These are phyloP conservation scores for Cyclina sinensis DNA, from an alignment of 1,140 invertebrate species.

Conservation along the genomic window DNA sequence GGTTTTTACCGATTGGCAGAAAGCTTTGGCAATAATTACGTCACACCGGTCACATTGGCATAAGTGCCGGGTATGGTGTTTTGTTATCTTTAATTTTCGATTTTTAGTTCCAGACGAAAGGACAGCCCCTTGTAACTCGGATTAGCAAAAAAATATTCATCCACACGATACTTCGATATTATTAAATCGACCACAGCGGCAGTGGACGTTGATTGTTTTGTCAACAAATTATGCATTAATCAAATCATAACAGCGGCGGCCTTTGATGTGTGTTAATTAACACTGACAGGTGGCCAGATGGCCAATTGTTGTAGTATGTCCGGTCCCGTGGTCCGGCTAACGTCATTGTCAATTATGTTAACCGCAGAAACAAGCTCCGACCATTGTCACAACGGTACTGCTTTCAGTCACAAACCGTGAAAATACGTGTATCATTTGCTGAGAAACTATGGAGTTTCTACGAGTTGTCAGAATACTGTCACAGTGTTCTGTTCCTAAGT, in stretches of 20 bases:
- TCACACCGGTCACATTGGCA: too few relatives aligned
- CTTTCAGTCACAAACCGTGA: not conserved
- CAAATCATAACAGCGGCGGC: constrained; percentile 37
- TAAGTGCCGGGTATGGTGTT: too few relatives aligned
- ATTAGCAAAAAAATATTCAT: not conserved
- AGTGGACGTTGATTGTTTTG: constrained; percentile 38
- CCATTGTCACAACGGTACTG: not conserved
- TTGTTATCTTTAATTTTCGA: constrained; percentile 27
- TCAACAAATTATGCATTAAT: constrained; percentile 55
- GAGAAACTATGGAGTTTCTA: too few relatives aligned
- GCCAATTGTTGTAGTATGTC: constrained; percentile 18
- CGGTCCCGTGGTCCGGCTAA: not conserved
- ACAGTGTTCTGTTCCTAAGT: too few relatives aligned
- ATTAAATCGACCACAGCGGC: not conserved
- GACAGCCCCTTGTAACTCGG: too few relatives aligned
- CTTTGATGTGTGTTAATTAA: constrained; percentile 45
- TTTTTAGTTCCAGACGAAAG: too few relatives aligned
- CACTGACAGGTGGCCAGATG: constrained; percentile 44
- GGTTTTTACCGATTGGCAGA: too few relatives aligned
- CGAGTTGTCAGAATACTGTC: too few relatives aligned
- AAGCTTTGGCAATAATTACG: too few relatives aligned
- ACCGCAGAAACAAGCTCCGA: not conserved
- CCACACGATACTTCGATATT: not conserved
- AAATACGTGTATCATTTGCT: too few relatives aligned
- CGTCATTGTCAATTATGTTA: constrained; percentile 23